These are phyloP conservation scores for Octopus bimaculoides DNA, from an alignment of 1,140 invertebrate genomes.

Conservation along the genomic window DNA sequence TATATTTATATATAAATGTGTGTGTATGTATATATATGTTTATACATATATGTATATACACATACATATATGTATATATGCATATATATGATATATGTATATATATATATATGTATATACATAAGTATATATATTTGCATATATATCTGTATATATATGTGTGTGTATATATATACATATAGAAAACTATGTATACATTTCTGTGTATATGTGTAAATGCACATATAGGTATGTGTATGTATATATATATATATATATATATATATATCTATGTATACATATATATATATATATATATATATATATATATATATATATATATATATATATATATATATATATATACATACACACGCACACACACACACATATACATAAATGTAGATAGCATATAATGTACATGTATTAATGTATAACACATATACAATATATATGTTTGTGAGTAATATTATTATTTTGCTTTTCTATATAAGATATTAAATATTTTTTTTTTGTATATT, in stretches of 20 bases:
- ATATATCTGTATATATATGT: background rate
- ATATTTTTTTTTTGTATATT: no score
- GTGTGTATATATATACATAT: background rate
- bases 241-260: conserved; percentile 1
- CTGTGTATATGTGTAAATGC: background rate
- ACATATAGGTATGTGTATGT: background rate
- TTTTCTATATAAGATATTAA: no score
- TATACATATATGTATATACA: conserved; percentile 1
- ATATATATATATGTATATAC: background rate
- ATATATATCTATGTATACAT: conserved; percentile 3
- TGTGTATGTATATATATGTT: background rate
- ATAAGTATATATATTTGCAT: background rate
- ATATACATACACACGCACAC: background rate
- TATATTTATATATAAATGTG: background rate
- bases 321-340: no score
- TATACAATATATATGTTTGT: no score
- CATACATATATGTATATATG: background rate
- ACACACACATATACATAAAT: background rate
- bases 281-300: conserved; percentile 10
- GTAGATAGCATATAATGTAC: background rate
- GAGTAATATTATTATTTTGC: no score
- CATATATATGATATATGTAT: background rate
- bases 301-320: conserved; percentile 7
- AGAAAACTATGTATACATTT: background rate
- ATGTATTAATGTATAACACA: background rate